Evolutionary conservation across 2,113 vertebrate genomes (phyloP), one percentile per base, ranked within the genome.

Genomic region (Corynorhinus townsendii): DNA sequence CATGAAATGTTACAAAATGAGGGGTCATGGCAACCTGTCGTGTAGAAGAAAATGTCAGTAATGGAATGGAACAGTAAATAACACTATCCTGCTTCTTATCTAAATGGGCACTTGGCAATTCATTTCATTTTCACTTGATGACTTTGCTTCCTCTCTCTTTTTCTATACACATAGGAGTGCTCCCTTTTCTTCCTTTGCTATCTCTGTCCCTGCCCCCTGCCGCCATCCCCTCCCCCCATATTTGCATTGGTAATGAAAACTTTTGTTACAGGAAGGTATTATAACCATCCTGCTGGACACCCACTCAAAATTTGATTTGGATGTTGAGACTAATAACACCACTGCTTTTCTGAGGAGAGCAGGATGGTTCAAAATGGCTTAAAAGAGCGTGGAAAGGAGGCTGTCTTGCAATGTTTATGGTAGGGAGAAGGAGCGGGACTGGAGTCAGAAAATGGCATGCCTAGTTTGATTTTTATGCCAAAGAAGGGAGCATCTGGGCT

Each of bases 31-130:
- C 80, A 93, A 94, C 96, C 91, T 90, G 72, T 45, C 28, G 76
- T 91, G 89, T 79, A 72, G 75, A 90, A 89, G 92, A 86, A 97
- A 97, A 97, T 94, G 92, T 94, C 95, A 93, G 91, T 85, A 89
- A 93, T 92, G 72, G 87, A 72, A 79, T 9, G 33, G 90, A 75
- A 91, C 35, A 17, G 81, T 89, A 91, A 96, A 94, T 91, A 95
- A 80, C 79, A 62, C 73, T 40, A 19, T 80, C 11, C 40, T n/a
- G 56, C 91, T 96, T 89, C 54, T 94, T 93, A 94, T 93, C 85
- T 90, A 83, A 95, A 90, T 75, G 85, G 83, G 59, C 73, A 35
- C 52, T 68, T 71, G 77, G 40, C n/a, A 69, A 90, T 93, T 90
- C 68, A 79, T 79, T 95, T 93, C 68, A 73, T 84, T 91, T 92